phyloP scores from a whole-genome alignment of 2,888 invertebrate genomes.

The Macroteleia sp. region DNA sequence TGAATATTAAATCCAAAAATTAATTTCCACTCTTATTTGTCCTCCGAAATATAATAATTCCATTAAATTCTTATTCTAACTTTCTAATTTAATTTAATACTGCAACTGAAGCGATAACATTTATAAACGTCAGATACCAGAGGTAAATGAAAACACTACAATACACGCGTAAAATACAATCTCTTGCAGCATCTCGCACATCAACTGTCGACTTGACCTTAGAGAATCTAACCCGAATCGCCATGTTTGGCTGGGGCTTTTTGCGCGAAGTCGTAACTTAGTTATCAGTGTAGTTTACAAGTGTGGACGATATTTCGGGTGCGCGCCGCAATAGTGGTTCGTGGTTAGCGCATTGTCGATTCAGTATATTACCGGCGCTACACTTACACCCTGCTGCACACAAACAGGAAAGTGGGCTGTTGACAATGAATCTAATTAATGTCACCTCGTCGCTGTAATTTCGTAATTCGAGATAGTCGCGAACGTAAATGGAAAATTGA shows the following conservation, averaged over 20 bases:
- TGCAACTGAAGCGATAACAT: too few relatives aligned
- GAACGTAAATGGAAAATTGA: conserved; percentile 63
- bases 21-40: too few relatives aligned
- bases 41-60: too few relatives aligned
- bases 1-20: too few relatives aligned
- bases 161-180: too few relatives aligned
- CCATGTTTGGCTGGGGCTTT: conserved; percentile 7
- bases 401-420: conserved; percentile 58
- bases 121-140: too few relatives aligned
- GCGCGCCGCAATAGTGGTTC: conserved; percentile 41
- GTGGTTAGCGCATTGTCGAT: conserved; percentile 61
- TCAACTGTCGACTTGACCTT: background rate
- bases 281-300: conserved; percentile 50
- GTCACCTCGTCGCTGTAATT: conserved; percentile 60
- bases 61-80: too few relatives aligned
- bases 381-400: conserved; percentile 54
- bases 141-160: too few relatives aligned
- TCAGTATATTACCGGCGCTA: conserved; percentile 53
- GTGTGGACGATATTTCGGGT: conserved; percentile 56
- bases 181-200: background rate
- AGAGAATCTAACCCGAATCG: background rate
- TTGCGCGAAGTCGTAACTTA: conserved; percentile 29
- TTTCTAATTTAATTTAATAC: too few relatives aligned
- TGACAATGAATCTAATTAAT: conserved; percentile 65
- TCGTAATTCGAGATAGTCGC: conserved; percentile 60